Evolutionary conservation across 2,888 invertebrate genomes (phyloP), one percentile per base, ranked within the genome.

Genomic region (Dolichomitus sp.): DNA sequence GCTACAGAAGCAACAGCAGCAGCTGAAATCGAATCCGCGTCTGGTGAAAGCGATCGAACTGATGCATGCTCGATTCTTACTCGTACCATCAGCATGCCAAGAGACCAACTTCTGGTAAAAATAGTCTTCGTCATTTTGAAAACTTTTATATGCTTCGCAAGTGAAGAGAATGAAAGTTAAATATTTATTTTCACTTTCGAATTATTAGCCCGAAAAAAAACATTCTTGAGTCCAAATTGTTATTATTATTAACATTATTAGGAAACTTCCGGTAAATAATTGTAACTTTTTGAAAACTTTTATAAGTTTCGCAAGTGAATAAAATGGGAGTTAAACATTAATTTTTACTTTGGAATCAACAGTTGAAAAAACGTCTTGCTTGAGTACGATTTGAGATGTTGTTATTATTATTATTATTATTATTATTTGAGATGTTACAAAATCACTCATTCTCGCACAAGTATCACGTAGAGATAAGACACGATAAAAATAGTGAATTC

Each of bases 91-190:
- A 82, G 68, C 65, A 77, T 84, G 78, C 80, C 82, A 61, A 57
- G 57, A 63, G 57, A 74, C 61, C 74, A 84, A 84, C 83, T 85
- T 87, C 83, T 84, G 83, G 86, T 85, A 23, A n/a, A 68, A 80
- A 74, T 74, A 61, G 68, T 45, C 37, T 9, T 37, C 3, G 17
- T 45, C 12, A 37, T 59, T 17, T n/a, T 0, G 17, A 63, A 63
- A 23, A 14, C 12, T 23, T 23, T 65, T 37, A 42, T 50, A 69
- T 30, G 23, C 50, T 40, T 52, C 30, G 14, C 17, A 7, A 7
- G 23, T 23, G 0, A 1, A 52, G 23, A 23, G 9, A 52, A 52
- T 23, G 11, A 52, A 11, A 23, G 14, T 19, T n/a, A n/a, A 50
- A 19, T 6, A 17, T 50, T 50, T 7, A 50, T n/a, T 48, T 17